Evolutionary conservation across 2,113 vertebrate species (phyloP), one percentile per base, ranked within the genome.

Genomic region (Alces alces): DNA sequence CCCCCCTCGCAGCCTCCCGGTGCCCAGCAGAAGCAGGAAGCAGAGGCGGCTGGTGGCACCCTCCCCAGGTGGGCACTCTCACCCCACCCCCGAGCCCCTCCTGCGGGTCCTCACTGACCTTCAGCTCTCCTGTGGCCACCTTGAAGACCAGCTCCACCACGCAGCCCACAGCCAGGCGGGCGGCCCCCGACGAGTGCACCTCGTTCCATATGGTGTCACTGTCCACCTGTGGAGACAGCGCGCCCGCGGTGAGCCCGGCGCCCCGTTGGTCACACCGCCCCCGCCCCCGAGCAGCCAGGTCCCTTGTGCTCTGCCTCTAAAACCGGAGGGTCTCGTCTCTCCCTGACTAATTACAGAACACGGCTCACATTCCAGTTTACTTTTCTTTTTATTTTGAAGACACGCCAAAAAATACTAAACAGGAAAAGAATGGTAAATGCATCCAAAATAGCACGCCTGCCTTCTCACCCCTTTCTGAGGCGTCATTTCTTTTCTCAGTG

Each of bases 131-230:
- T 0, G 99, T 99, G 64, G 99, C 99, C 92, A 99, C 99, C 98
- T 99, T 99, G 98, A 99, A 99, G 93, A 99, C 99, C 6, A 99
- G 99, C 98, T 99, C 99, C 80, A 99, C 99, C 94, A 99, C 99
- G 2, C 99, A 99, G 89, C 99, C 99, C 87, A 99, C 99, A 0
- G 99, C 99, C 98, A 99, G 99, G 54, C 99, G 99, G 89, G 99
- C 99, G 0, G 99, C 99, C 2, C 99, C 99, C 0, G 99, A 99
- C 0, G 99, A 99, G 98, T 99, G 99, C 33, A 99, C 99, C 96
- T 99, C 99, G 0, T 99, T 99, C 99, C 99, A 99, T 94, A 99
- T 99, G 45, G 99, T 99, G 99, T 99, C 99, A 36, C 99, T 99
- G 99, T 99, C 99, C 13, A 99, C 99, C 99, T 99, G 98, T n/a